Conservation (phyloP, 1,140 invertebrate species). For the Eulimnadia texana region DNA sequence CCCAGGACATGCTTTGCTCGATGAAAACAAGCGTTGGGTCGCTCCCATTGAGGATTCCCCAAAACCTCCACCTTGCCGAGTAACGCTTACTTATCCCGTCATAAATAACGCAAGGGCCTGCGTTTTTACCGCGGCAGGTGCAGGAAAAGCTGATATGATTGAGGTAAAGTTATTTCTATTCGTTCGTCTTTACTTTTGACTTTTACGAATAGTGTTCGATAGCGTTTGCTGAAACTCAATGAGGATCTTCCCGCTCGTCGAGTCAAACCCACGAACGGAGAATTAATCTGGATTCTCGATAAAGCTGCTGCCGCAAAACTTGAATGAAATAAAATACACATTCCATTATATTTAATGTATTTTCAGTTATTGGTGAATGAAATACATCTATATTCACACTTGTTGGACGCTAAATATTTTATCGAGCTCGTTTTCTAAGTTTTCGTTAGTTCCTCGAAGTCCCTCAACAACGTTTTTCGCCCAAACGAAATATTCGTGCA, state of each 20-base stretch:
- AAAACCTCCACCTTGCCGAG: conserved; percentile 77
- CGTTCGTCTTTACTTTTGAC: not conserved
- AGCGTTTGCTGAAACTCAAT: conserved; percentile 55
- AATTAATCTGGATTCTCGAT: conserved; percentile 65
- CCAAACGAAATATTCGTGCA: conserved; percentile 56
- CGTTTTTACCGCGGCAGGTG: conserved; percentile 69
- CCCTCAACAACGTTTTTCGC: conserved; percentile 49
- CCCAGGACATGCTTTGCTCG: conserved; percentile 36
- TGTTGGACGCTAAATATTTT: conserved; percentile 41
- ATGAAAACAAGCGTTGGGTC: conserved; percentile 44
- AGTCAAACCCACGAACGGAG: conserved; percentile 51
- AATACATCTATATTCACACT: too few species aligned
- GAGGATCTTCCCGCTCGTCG: conserved; percentile 53
- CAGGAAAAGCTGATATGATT: conserved; percentile 73
- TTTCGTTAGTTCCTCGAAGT: conserved; percentile 46
- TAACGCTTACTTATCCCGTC: conserved; percentile 85
- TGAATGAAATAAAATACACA: not conserved
- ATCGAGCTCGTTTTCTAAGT: conserved; percentile 47
- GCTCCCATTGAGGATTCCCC: conserved; percentile 81
- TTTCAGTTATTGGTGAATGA: too few species aligned
- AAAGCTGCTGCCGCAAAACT: conserved; percentile 47
- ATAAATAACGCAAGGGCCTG: conserved; percentile 74
- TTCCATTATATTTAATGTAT: too few species aligned
- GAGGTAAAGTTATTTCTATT: conserved; percentile 43
- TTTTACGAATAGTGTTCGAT: conserved; percentile 25